These are phyloP conservation scores for Sturnus vulgaris DNA, from an alignment of 2,113 vertebrate species.

Conservation along the genomic window DNA sequence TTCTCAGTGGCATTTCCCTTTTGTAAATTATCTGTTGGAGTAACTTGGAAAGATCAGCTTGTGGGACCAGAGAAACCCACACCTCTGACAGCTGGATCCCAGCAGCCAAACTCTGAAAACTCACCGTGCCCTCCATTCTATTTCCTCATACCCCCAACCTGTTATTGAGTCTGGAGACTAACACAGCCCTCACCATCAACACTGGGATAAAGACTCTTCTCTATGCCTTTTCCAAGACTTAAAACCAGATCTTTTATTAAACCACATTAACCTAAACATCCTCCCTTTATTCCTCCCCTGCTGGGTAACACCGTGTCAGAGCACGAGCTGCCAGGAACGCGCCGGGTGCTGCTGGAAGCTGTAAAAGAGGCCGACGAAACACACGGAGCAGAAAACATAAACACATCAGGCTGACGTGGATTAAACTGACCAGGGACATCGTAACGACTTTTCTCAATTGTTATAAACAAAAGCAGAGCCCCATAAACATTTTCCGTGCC, in stretches of 20 bases:
- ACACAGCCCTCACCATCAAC: background rate
- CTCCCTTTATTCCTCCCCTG: conserved; percentile 55
- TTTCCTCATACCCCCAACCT: background rate
- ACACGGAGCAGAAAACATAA: background rate
- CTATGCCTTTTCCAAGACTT: conserved; percentile 25
- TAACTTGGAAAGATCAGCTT: background rate
- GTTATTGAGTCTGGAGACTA: background rate
- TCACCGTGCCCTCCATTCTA: accelerated
- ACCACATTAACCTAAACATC: conserved; percentile 64
- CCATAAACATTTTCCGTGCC: conserved; percentile 40
- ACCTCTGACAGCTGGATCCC: background rate
- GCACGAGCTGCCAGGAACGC: conserved; percentile 24
- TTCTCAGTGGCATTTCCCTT: background rate
- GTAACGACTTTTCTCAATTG: background rate
- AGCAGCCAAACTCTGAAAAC: background rate
- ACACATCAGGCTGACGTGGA: background rate
- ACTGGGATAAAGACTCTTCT: background rate
- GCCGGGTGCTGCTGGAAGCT: background rate
- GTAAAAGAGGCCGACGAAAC: background rate
- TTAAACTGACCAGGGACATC: background rate
- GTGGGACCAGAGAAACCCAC: background rate
- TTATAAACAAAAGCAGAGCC: conserved; percentile 27
- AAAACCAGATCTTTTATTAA: conserved; percentile 46
- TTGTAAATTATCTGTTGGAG: background rate
- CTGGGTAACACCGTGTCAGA: conserved; percentile 51